Percentiles rank a stretch among this genome's conserved stretches.
Conservation (phyloP, 2,113 vertebrate species). For the Eleginops maclovinus region DNA sequence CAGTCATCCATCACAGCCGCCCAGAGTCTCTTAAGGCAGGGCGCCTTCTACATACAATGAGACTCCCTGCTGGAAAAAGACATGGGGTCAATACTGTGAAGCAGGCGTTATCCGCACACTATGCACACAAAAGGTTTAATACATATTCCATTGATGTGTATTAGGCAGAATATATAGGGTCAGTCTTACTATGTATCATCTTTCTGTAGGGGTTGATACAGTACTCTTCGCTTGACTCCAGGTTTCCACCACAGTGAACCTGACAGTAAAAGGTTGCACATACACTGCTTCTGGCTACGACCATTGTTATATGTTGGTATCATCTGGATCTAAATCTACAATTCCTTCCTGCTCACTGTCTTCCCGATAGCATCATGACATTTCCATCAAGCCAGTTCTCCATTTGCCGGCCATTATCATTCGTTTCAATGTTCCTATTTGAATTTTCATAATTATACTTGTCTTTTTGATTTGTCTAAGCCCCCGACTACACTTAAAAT, state of each 20-base stretch:
- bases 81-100: slow-evolving; percentile 25
- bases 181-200: neutral
- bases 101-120: slow-evolving; percentile 2
- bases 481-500: slow-evolving; percentile 24
- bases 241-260: slow-evolving; percentile 54
- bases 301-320: neutral
- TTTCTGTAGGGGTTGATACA: slow-evolving; percentile 28
- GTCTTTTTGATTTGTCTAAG: slow-evolving; percentile 13
- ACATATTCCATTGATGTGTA: neutral
- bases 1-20: slow-evolving; percentile 55
- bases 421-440: neutral
- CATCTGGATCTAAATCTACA: slow-evolving; percentile 14
- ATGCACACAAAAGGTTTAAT: neutral
- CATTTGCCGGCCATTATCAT: neutral
- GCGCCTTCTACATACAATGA: slow-evolving; percentile 11
- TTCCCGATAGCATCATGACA: slow-evolving; percentile 23
- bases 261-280: slow-evolving; percentile 44
- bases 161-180: neutral
- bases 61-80: slow-evolving; percentile 30
- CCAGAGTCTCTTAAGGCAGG: slow-evolving; percentile 7
- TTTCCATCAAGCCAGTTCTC: neutral
- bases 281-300: slow-evolving; percentile 30
- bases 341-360: slow-evolving; percentile 6
- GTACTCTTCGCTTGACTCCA: slow-evolving; percentile 29
- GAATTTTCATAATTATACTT: neutral